Base-by-base conservation (phyloP, 2,113 vertebrate species). In the Nicator chloris region DNA sequence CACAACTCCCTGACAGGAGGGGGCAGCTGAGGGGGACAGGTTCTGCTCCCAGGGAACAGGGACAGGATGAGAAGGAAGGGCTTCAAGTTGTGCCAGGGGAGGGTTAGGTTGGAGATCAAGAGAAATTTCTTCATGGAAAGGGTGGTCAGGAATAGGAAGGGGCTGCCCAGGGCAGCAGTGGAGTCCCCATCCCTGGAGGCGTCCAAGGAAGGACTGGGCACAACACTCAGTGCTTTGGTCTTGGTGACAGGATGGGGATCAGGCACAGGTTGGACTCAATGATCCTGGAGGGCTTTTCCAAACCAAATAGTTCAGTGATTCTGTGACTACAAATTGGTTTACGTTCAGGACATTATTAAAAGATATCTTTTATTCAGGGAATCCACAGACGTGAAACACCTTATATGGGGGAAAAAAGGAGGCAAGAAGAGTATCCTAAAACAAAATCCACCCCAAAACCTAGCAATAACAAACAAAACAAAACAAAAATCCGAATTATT, bases 11-110 rank as follows among this genome's bases (percentile, higher is more conserved):
- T 76, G 53, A 6, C 16, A 42, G 61, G 10, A 65, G 24, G 10
- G 50, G 4, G 6, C 22, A 77, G 22, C 37, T 6, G 0, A 4
- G 21, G 4, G 21, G 21, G 11, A 31, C 2, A 2, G 27, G 33
- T 5, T 78, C 10, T 54, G 19, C 47, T 59, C 23, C 27, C 56
- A 47, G 56, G 37, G 33, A 60, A 23, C 37, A 44, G 39, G 39
- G 40, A 47, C 20, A 63, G 49, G 21, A 63, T 1, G 4, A 54
- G 56, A 79, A 20, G 15, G 6, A 40, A 79, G 0, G 2, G 33
- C 39, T 12, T 39, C 54, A 24, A 1, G 7, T 8, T 68, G 18
- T 2, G 45, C 37, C 63, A 51, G 40, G 24, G 10, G 6, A 49
- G 17, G 40, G 3, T 26, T 4, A 35, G 24, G 24, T 4, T 35